A percentile compares a stretch with the other conserved stretches of the same genome.
Conservation (phyloP, 2,888 invertebrate species). For the Drosophila leonis region DNA sequence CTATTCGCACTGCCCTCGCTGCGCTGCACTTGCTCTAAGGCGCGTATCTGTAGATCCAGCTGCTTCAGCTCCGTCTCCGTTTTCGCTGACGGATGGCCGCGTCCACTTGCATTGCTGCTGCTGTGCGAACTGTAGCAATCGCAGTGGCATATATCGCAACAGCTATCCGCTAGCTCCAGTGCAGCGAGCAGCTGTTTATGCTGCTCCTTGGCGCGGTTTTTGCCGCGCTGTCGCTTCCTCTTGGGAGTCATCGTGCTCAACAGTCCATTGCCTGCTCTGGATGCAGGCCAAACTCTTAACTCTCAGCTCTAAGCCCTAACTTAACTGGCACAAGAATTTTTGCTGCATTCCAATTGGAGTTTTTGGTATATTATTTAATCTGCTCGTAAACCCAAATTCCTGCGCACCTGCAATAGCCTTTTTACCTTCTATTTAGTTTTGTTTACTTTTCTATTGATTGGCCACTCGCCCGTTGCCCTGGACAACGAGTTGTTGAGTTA, state of each 20-base stretch:
- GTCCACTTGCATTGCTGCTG: conserved; percentile 59
- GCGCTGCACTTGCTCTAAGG: conserved; percentile 28
- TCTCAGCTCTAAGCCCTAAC: neutral
- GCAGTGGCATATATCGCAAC: conserved; percentile 84
- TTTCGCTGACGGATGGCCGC: conserved; percentile 6
- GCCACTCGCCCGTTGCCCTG: conserved; percentile 50
- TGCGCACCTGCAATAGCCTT: conserved; percentile 58
- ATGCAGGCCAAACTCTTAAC: conserved; percentile 62
- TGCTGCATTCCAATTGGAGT: conserved; percentile 24
- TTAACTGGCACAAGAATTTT: conserved; percentile 34
- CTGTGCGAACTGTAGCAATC: conserved; percentile 83
- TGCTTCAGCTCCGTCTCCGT: conserved; percentile 49
- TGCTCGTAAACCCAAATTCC: conserved; percentile 71
- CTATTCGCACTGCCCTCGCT: conserved; percentile 45
- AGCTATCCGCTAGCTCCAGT: conserved; percentile 78
- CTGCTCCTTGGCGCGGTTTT: conserved; percentile 59
- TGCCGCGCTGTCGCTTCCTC: conserved; percentile 62
- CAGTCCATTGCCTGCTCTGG: conserved; percentile 8
- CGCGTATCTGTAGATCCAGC: conserved; percentile 20
- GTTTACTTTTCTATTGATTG: conserved; percentile 76
- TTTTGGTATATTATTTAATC: conserved; percentile 29
- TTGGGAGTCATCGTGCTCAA: conserved; percentile 60
- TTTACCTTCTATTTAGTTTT: conserved; percentile 39
- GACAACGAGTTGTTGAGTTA: conserved; percentile 46
- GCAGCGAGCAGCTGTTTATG: conserved; percentile 76